Base-by-base conservation (phyloP, 2,797 vertebrate species). In the Arctocebus calabarensis region DNA sequence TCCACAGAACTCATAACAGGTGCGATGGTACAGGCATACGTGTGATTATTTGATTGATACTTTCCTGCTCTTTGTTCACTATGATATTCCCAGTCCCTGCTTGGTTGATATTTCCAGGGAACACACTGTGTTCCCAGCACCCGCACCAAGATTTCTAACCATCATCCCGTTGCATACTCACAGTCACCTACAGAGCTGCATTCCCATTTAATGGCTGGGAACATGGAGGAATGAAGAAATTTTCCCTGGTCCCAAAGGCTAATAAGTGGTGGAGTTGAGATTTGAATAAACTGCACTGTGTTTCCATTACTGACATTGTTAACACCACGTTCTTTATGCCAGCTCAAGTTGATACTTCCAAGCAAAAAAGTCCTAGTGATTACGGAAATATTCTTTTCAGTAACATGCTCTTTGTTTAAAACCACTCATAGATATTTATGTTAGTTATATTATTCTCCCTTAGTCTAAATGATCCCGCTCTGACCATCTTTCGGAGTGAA, bases 1-100 rank as follows among this genome's bases (percentile, higher is more conserved):
- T 3, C 43, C 88, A 61, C 52, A 11, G 83, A 34, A 19, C 19
- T 32, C 2, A 5, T 3, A 52, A 34, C 90, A 59, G 43, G 10
- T 14, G 10, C 32, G 22, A 1, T 7, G 48, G 57, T 9, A 7
- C 59, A 1, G 14, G 3, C 6, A 8, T 6, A 0, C 0, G 5
- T 32, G 37, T 7, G 59, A 4, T 32, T 7, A 1, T 71, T 20
- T 27, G 25, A 9, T n/a, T 5, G 7, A 9, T 5, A 1, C 29
- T 20, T 37, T 59, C 19, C 5, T 29, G 34, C 14, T 1, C 16
- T 75, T 5, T 17, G 8, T 37, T 48, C 7, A 5, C 25, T 3
- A 0, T 6, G 32, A 45, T 14, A 1, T 55, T 83, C 52, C 32
- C 74, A 32, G 6, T 29, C 34, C 40, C 23, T 7, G 12, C 48